These are phyloP conservation scores for Idaea aversata DNA, from an alignment of 2,888 invertebrate genomes.

Conservation along the genomic window DNA sequence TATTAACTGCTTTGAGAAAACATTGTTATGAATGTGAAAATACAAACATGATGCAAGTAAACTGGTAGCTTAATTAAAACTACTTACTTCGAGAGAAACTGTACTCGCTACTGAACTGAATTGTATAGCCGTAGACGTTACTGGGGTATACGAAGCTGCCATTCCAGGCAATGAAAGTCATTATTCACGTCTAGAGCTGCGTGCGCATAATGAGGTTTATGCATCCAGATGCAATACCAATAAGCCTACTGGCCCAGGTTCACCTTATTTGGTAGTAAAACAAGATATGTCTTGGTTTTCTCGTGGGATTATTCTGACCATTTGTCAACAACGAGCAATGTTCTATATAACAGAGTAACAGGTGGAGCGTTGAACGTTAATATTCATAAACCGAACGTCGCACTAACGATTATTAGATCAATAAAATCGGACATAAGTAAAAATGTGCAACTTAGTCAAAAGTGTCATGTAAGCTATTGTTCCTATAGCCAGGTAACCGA, in stretches of 20 bases:
- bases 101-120: constrained; percentile 26
- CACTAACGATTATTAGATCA: too few species aligned
- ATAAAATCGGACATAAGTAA: too few species aligned
- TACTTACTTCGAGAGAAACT: constrained; percentile 49
- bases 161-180: constrained; percentile 75
- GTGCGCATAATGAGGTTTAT: constrained; percentile 31
- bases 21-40: constrained; percentile 14
- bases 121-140: constrained; percentile 24
- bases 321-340: constrained; percentile 36
- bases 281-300: constrained; percentile 49
- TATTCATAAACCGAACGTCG: constrained; percentile 30
- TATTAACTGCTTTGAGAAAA: constrained; percentile 13
- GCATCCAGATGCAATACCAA: constrained; percentile 41
- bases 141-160: constrained; percentile 54
- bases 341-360: constrained; percentile 26
- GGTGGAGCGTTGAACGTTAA: constrained; percentile 29
- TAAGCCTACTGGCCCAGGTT: constrained; percentile 46
- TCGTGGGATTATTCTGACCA: constrained; percentile 50
- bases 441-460: too few species aligned
- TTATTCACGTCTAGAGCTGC: constrained; percentile 49
- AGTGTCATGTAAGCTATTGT: too few species aligned
- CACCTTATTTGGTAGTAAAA: constrained; percentile 54
- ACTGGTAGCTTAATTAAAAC: constrained; percentile 7
- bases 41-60: constrained; percentile 9
- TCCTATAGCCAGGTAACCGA: too few species aligned